These are phyloP conservation scores for Portunus trituberculatus DNA, from an alignment of 1,140 invertebrate genomes.

Conservation along the genomic window DNA sequence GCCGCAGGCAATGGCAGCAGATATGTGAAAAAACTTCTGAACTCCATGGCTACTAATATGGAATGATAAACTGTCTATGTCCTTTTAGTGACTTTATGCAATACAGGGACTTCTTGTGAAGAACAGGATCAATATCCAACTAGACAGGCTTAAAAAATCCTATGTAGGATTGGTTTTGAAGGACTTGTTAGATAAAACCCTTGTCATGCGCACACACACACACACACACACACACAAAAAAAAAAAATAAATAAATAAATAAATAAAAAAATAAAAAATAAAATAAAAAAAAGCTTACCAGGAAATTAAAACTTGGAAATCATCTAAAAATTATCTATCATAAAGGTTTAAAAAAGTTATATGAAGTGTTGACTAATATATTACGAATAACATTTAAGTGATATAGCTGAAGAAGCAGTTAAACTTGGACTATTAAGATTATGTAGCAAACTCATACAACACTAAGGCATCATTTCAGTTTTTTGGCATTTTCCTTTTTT, in stretches of 20 bases:
- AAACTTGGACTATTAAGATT: constrained; percentile 66
- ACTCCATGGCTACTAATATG: constrained; percentile 69
- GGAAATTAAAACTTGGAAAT: constrained; percentile 13
- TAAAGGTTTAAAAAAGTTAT: background rate
- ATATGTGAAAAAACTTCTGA: constrained; percentile 72
- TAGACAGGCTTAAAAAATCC: constrained; percentile 52
- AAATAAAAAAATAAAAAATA: constrained; percentile 12
- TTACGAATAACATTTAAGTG: constrained; percentile 63
- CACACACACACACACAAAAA: constrained; percentile 45
- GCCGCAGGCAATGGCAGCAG: constrained; percentile 70
- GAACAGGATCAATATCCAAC: background rate
- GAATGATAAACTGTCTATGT: constrained; percentile 66
- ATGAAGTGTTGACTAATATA: background rate
- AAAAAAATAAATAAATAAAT: constrained; percentile 1
- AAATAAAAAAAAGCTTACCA: constrained; percentile 4
- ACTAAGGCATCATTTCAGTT: constrained; percentile 76
- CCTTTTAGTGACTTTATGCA: constrained; percentile 21
- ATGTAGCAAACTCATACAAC: constrained; percentile 72
- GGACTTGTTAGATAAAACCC: constrained; percentile 16
- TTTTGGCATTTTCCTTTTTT: constrained; percentile 62
- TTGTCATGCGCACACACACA: constrained; percentile 30
- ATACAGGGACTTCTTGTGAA: background rate
- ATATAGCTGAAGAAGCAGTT: constrained; percentile 62
- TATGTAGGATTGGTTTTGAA: background rate
- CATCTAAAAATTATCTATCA: background rate